Evolutionary conservation across 2,888 invertebrate genomes (phyloP), one percentile per base, ranked within the genome.

Genomic region (Lasioglossum zephyrum): DNA sequence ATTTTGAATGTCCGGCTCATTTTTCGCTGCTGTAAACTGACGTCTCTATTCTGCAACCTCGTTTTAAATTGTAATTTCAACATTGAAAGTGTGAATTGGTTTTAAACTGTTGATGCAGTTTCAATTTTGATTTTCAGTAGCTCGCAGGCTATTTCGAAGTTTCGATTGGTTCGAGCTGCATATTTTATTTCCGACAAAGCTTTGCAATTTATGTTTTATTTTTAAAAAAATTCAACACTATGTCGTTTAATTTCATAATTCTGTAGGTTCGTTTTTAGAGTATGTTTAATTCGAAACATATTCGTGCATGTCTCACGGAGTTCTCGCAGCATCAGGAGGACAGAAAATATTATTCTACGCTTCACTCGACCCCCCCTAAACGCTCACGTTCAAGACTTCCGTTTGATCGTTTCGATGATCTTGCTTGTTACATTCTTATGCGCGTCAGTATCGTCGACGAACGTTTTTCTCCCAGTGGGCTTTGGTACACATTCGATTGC

Each of bases 371-470:
- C 72, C 44, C 63, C 63, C 53, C 16, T 11, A 60, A 70, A 26
- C 66, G 41, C n/a, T 63, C 60, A 11, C 16, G 18, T 36, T 18
- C 69, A 16, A 70, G 26, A 39, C 41, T 36, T 44, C 53, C 57
- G 41, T 63, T 73, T 41, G 49, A 70, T 36, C 78, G 60, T 75
- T 22, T 57, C 63, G 84, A 83, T 73, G 84, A 85, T 84, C 85
- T 31, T 39, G 79, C 85, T 85, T 84, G 85, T 85, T 85, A 85
- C 85, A 76, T 79, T 84, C 84, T 72, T 72, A n/a, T 60, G 44
- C 26, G 72, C 57, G 36, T 36, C 39, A 8, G 77, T 73, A 73
- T 57, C 73, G 47, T 60, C 36, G 53, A 44, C 39, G 49, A 26
- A 69, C 41, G 44, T 69, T 78, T 66, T 66, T 36, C 31, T 16